These are phyloP conservation scores for Pseudorectes ferrugineus DNA, from an alignment of 2,113 vertebrate species.

Conservation along the genomic window DNA sequence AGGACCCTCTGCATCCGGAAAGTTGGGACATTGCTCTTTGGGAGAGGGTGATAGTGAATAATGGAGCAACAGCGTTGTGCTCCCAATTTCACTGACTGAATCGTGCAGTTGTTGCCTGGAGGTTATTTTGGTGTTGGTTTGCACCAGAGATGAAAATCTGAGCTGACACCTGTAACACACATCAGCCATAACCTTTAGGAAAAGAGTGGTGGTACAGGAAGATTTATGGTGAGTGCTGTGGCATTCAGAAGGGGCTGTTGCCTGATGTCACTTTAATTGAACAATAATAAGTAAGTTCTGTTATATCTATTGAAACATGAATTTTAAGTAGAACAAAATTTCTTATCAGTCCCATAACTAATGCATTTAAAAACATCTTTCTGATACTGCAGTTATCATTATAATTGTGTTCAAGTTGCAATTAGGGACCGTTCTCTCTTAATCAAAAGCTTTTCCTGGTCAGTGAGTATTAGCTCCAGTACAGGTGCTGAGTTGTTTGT, in stretches of 20 bases:
- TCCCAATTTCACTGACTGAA: background rate
- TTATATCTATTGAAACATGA: background rate
- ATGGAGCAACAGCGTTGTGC: background rate
- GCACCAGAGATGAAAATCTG: background rate
- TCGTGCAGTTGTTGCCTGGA: accelerated
- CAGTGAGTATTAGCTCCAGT: background rate
- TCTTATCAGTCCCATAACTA: background rate
- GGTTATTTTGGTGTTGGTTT: background rate
- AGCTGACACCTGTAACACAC: background rate
- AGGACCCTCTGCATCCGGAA: background rate
- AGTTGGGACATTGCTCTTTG: background rate
- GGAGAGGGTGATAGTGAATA: background rate
- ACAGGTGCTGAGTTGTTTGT: background rate
- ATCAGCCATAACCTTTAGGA: background rate
- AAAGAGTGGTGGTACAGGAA: background rate
- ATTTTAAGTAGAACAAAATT: background rate
- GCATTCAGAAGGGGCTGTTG: background rate
- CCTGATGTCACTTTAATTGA: background rate
- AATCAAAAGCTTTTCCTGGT: background rate
- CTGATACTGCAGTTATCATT: background rate
- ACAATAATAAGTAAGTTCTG: background rate
- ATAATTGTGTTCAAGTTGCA: background rate
- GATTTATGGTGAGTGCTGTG: background rate
- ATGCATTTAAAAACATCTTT: background rate
- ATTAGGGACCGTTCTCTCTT: accelerated